Evolutionary conservation across 2,113 vertebrate genomes (phyloP).

Genomic region (Alouatta palliata): DNA sequence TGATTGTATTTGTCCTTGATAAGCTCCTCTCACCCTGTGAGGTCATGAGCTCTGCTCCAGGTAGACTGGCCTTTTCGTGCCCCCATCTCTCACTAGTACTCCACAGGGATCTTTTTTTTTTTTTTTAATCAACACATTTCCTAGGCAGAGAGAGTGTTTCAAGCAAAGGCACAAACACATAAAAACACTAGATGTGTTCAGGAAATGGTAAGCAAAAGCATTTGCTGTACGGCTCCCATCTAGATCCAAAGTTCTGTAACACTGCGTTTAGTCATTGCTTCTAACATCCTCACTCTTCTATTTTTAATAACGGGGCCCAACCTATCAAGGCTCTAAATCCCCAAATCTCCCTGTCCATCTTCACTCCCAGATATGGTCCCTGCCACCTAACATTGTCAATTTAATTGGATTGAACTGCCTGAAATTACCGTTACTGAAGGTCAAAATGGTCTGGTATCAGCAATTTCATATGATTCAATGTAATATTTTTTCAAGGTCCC

Average conservation of each 20-base stretch:
- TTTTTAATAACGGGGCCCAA: not conserved
- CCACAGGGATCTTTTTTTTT: not conserved
- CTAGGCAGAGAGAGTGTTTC: not conserved
- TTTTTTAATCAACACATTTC: not conserved
- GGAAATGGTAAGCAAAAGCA: not conserved
- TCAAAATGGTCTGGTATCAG: not conserved
- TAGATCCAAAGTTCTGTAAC: not conserved
- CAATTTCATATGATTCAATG: not conserved
- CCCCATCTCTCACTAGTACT: not conserved
- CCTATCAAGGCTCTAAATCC: not conserved
- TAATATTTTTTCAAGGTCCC: too few species aligned
- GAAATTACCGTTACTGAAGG: rapidly evolving
- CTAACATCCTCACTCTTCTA: not conserved
- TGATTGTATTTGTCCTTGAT: not conserved
- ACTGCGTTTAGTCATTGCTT: not conserved
- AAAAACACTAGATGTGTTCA: not conserved
- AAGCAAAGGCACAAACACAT: not conserved
- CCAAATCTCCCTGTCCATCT: too few species aligned
- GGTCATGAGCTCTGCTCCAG: not conserved
- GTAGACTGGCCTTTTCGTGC: not conserved
- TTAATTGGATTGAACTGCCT: rapidly evolving
- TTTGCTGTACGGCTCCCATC: not conserved
- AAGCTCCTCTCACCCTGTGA: too few species aligned
- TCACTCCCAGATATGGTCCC: not conserved
- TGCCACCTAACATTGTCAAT: not conserved